A percentile compares a stretch with the other conserved stretches of the same genome.
These are phyloP conservation scores for Netelia virgata DNA, from an alignment of 2,888 invertebrate species.

Conservation along the genomic window DNA sequence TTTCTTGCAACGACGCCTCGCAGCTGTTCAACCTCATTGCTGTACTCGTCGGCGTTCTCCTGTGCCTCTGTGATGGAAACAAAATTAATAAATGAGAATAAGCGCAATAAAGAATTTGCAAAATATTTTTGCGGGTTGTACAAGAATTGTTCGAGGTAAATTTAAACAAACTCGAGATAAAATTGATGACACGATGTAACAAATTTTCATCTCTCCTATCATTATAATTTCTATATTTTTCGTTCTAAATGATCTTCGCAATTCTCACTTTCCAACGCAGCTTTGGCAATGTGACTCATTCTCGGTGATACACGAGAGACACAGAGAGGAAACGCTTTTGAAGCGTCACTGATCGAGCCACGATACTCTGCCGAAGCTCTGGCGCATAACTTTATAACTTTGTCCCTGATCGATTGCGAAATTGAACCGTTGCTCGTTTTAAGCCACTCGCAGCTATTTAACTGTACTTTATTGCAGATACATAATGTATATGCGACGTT, in stretches of 20 bases:
- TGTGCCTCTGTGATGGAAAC: slow-evolving; percentile 86
- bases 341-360: slow-evolving; percentile 71
- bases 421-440: slow-evolving; percentile 51
- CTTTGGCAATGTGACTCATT: slow-evolving; percentile 69
- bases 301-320: slow-evolving; percentile 40
- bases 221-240: slow-evolving; percentile 1
- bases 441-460: slow-evolving; percentile 12
- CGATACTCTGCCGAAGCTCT: slow-evolving; percentile 71
- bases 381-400: slow-evolving; percentile 68
- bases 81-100: slow-evolving; percentile 19
- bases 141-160: neutral
- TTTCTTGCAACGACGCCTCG: slow-evolving; percentile 88
- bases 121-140: neutral
- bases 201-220: neutral
- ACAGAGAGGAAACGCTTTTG: slow-evolving; percentile 56
- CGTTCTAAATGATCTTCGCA: neutral
- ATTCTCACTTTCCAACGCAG: slow-evolving; percentile 67
- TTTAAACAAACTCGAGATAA: neutral
- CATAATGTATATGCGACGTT: neutral
- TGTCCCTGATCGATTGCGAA: slow-evolving; percentile 41
- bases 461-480: neutral
- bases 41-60: slow-evolving; percentile 87
- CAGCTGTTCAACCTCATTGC: slow-evolving; percentile 87
- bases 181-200: neutral
- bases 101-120: neutral